Conservation (phyloP, 2,797 vertebrate species). For the Oreortyx pictus region DNA sequence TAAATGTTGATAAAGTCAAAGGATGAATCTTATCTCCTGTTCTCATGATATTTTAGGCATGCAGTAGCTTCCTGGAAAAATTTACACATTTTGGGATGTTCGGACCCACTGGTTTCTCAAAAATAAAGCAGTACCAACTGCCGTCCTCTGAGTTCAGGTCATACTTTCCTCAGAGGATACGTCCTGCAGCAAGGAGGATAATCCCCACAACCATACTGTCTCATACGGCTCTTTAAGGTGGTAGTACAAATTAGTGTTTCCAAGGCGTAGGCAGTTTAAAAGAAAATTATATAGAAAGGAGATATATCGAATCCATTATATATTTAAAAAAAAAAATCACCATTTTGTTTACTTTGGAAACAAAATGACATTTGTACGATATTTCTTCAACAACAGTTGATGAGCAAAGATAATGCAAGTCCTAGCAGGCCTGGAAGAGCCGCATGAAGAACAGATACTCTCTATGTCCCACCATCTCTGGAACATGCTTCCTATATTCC, state of each 20-base stretch:
- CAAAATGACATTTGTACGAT: neutral
- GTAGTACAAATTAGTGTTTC: neutral
- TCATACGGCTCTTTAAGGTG: neutral
- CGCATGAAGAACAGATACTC: neutral
- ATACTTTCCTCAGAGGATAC: neutral
- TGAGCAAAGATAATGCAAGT: neutral
- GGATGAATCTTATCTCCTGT: neutral
- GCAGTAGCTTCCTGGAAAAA: conserved; percentile 10
- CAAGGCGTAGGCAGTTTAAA: neutral
- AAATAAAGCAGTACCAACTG: neutral
- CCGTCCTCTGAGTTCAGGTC: neutral
- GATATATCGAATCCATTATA: too few relatives aligned
- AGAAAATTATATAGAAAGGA: neutral
- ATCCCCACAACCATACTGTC: neutral
- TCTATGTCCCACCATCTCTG: neutral
- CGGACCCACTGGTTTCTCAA: neutral
- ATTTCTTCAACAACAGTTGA: neutral
- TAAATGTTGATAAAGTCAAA: conserved; percentile 25
- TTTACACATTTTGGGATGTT: neutral
- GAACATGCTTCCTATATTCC: neutral
- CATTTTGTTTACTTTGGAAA: neutral
- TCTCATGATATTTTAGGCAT: neutral
- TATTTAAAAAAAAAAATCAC: too few relatives aligned
- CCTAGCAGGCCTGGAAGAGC: neutral
- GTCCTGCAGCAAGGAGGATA: neutral